These are phyloP conservation scores for Vireo altiloquus DNA, from an alignment of 2,113 vertebrate species.

Conservation along the genomic window DNA sequence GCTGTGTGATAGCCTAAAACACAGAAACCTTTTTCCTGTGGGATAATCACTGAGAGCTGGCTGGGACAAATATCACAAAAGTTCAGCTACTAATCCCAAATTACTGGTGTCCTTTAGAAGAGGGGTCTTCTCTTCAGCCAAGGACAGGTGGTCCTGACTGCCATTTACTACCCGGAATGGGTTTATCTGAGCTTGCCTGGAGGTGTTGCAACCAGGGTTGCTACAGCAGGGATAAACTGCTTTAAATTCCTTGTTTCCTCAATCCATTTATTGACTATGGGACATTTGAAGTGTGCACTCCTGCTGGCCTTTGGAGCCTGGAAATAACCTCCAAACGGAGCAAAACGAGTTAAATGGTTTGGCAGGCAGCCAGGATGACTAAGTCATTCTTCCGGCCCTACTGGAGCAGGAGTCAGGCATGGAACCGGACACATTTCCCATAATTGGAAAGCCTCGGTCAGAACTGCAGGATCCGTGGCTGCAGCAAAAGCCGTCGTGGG, in stretches of 20 bases:
- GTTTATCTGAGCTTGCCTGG: background rate
- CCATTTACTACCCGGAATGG: background rate
- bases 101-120: background rate
- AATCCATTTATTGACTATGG: background rate
- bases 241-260: background rate
- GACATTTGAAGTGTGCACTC: background rate
- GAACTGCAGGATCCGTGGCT: accelerated
- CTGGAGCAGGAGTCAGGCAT: background rate
- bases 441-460: background rate
- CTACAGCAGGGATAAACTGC: background rate
- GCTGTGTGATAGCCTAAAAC: background rate
- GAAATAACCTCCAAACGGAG: background rate
- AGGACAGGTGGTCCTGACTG: background rate
- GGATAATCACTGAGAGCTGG: accelerated
- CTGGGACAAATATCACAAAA: background rate
- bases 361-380: background rate
- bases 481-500: background rate
- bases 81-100: background rate
- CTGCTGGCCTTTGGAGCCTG: background rate
- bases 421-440: background rate
- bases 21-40: background rate
- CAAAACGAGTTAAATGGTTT: background rate
- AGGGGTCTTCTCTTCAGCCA: background rate
- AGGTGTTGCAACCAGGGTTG: background rate
- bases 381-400: conserved; percentile 25